phyloP scores from a whole-genome alignment of 2,888 invertebrate species.

The Agrotis segetum region DNA sequence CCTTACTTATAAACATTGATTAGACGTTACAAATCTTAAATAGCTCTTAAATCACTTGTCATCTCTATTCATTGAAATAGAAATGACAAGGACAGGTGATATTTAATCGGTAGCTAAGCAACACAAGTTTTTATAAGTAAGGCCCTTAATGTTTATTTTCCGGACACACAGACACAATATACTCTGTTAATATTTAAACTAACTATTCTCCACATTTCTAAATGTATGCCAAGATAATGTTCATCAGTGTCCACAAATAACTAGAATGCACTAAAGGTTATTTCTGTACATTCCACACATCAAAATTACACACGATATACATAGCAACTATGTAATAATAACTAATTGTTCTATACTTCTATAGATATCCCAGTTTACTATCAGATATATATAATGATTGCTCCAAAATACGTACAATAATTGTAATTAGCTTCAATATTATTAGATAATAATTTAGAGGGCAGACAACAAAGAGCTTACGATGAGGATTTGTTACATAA shows the following conservation, averaged over 20 bases:
- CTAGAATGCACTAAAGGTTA: slow-evolving; percentile 24
- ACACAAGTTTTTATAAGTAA: too few relatives aligned
- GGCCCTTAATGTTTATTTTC: neutral
- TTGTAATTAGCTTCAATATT: neutral
- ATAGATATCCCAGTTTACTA: slow-evolving; percentile 14
- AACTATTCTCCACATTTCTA: slow-evolving; percentile 34
- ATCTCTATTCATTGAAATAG: too few relatives aligned
- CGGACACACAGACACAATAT: slow-evolving; percentile 7
- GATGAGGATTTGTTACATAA: neutral
- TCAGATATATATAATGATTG: slow-evolving; percentile 19
- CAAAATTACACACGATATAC: slow-evolving; percentile 4
- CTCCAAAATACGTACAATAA: slow-evolving; percentile 7
- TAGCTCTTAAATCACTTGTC: too few relatives aligned
- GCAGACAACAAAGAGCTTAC: slow-evolving; percentile 27
- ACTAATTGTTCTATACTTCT: neutral
- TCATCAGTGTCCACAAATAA: slow-evolving; percentile 30
- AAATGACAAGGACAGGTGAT: too few relatives aligned
- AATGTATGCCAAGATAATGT: slow-evolving; percentile 38
- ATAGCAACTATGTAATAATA: slow-evolving; percentile 19
- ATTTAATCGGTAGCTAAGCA: too few relatives aligned
- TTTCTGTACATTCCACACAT: slow-evolving; percentile 23
- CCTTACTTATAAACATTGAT: too few relatives aligned
- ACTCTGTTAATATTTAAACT: neutral
- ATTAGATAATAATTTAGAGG: slow-evolving; percentile 13
- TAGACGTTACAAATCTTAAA: too few relatives aligned